Percentiles rank a stretch among this genome's conserved stretches.
Conservation (phyloP, 1,140 invertebrate genomes). For the Drosophila trapezifrons region DNA sequence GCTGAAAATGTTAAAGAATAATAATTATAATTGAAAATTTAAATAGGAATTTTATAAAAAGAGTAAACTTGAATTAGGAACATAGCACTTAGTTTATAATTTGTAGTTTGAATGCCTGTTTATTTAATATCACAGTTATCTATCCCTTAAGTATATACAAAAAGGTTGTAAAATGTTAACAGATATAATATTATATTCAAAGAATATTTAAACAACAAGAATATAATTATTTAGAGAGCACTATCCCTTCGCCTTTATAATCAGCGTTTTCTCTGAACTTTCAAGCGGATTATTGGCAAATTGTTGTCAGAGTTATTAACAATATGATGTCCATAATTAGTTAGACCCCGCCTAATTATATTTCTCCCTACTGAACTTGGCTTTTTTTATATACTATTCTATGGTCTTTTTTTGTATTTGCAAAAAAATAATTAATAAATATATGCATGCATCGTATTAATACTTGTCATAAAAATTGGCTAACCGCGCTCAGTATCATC, state of each 20-base stretch:
- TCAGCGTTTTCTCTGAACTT: conserved; percentile 1
- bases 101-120: too few species aligned
- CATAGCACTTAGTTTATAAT: too few species aligned
- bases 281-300: conserved; percentile 46
- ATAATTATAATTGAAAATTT: too few species aligned
- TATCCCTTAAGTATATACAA: too few species aligned
- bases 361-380: background rate
- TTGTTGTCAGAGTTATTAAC: conserved; percentile 46
- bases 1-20: too few species aligned
- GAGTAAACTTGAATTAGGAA: too few species aligned
- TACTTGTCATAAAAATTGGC: conserved; percentile 42
- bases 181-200: background rate
- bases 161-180: too few species aligned
- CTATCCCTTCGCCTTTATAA: background rate
- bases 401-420: background rate
- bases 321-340: conserved; percentile 58
- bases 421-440: conserved; percentile 49
- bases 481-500: conserved; percentile 27
- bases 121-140: too few species aligned
- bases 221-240: background rate
- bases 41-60: too few species aligned
- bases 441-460: conserved; percentile 45
- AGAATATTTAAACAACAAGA: background rate
- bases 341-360: conserved; percentile 50
- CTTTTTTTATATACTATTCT: conserved; percentile 1